Base-by-base conservation (phyloP, 2,113 vertebrate genomes). In the Chaetura pelagica region DNA sequence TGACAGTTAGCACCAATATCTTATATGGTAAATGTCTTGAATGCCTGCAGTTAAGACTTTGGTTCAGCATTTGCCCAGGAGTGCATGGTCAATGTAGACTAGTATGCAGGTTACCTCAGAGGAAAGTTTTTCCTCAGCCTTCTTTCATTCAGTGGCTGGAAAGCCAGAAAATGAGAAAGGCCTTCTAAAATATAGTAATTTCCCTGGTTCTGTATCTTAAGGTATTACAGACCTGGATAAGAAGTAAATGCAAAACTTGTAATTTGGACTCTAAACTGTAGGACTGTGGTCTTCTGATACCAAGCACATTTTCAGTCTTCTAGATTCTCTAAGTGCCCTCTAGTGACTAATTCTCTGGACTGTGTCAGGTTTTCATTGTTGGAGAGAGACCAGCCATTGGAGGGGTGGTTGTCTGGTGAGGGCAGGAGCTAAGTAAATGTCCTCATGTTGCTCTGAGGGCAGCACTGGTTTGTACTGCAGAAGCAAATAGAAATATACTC, bases 301-400 rank as follows among this genome's bases (percentile, higher is more conserved):
- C 19, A 9, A 55, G 57, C 7, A 2, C 14, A 1, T 51, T 75
- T 38, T 71, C 42, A 17, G 1, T 51, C 44, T 95, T 73, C 55
- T 52, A 54, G 74, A 11, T 82, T 96, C 74, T 49, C 1, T n/a
- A 78, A 64, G 95, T 84, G 93, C 92, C 95, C 93, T 87, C 96
- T 95, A 93, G 90, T 61, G 95, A 78, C 84, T 42, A 10, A 48
- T 75, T 51, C 35, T 55, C 35, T 59, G 69, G 55, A 72, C 44
- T 5, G 23, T 29, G 32, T 4, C 62, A 68, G 30, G 13, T 34
- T 93, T 77, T 71, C 67, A 15, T 1, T 35, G 63, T 24, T 1
- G 1, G 29, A 52, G 57, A 14, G 29, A 15, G 9, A 44, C 6
- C 40, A 62, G 35, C 42, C 27, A 2, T 10, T 32, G 69, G 27